Conservation (phyloP, 2,888 invertebrate genomes). For the Oscheius sp. region DNA sequence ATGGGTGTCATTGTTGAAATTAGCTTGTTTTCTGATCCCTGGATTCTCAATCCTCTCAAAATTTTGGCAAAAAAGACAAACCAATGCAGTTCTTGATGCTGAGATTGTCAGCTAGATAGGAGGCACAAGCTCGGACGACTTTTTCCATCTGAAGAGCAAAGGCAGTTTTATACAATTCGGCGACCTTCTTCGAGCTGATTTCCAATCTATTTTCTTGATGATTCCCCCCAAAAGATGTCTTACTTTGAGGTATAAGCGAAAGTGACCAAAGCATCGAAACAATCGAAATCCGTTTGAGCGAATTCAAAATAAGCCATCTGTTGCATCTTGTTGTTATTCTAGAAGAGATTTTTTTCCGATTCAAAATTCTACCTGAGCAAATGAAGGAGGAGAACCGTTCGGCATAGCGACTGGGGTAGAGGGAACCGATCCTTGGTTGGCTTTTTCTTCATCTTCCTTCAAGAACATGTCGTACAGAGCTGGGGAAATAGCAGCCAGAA, state of each 20-base stretch:
- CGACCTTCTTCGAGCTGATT: slow-evolving; percentile 76
- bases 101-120: slow-evolving; percentile 78
- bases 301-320: slow-evolving; percentile 59
- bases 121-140: slow-evolving; percentile 80
- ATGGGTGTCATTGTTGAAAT: slow-evolving; percentile 64
- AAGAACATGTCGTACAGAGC: slow-evolving; percentile 65
- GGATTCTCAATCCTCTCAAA: too few species aligned
- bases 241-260: slow-evolving; percentile 84
- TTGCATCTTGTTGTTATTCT: slow-evolving; percentile 9
- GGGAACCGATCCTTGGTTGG: not conserved
- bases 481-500: slow-evolving; percentile 64
- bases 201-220: slow-evolving; percentile 74
- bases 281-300: slow-evolving; percentile 76
- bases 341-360: not conserved
- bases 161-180: slow-evolving; percentile 83
- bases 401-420: not conserved
- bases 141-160: slow-evolving; percentile 79
- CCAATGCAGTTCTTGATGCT: slow-evolving; percentile 75
- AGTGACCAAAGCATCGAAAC: slow-evolving; percentile 81
- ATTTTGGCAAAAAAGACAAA: slow-evolving; percentile 35
- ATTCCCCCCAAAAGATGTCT: slow-evolving; percentile 34
- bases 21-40: slow-evolving; percentile 68
- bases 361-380: not conserved
- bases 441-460: slow-evolving; percentile 35
- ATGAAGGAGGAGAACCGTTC: not conserved